Evolutionary conservation across 2,797 vertebrate species (phyloP).

Genomic region (Ceryle rudis): DNA sequence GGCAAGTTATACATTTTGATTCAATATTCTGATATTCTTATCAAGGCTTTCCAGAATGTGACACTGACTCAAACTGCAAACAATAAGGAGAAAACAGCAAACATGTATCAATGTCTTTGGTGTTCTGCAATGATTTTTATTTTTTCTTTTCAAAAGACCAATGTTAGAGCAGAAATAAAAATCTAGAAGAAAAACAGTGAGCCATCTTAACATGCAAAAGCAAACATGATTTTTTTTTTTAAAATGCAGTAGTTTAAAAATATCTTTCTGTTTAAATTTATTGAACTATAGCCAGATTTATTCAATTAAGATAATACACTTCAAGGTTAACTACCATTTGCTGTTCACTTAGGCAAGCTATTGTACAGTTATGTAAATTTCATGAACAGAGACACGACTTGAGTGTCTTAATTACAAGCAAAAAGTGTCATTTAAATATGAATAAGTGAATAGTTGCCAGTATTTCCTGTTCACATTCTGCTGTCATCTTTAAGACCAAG

Average conservation of each 20-base stretch:
- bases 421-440: conserved; percentile 85
- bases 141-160: conserved; percentile 19
- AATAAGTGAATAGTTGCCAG: conserved; percentile 80
- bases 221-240: neutral
- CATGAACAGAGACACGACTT: conserved; percentile 78
- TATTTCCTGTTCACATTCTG: conserved; percentile 78
- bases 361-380: conserved; percentile 85
- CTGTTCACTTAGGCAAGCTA: conserved; percentile 84
- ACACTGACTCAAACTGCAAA: conserved; percentile 69
- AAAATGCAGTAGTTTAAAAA: conserved; percentile 45
- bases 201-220: neutral
- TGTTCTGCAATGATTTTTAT: conserved; percentile 23
- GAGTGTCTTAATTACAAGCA: conserved; percentile 85
- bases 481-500: conserved; percentile 69
- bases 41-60: conserved; percentile 76
- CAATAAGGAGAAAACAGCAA: conserved; percentile 72
- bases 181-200: neutral
- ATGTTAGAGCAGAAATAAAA: conserved; percentile 44
- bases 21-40: conserved; percentile 77
- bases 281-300: conserved; percentile 82
- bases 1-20: conserved; percentile 70
- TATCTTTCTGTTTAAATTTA: conserved; percentile 78
- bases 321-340: conserved; percentile 85
- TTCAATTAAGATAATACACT: conserved; percentile 83
- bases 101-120: conserved; percentile 65